These are phyloP conservation scores for Neogale vison DNA, from an alignment of 2,113 vertebrate species.

Conservation along the genomic window DNA sequence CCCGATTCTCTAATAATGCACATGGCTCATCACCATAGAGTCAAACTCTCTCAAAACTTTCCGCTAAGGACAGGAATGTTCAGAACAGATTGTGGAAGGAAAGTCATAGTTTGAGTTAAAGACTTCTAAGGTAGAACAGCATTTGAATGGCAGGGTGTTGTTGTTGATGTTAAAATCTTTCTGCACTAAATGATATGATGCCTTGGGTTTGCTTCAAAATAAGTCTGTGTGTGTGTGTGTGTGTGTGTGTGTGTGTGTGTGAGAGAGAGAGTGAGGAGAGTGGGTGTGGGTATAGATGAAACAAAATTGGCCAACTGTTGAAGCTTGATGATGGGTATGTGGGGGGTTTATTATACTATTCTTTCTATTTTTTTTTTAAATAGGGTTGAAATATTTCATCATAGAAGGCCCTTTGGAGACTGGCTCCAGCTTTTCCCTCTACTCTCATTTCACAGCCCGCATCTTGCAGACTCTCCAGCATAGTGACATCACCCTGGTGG, in stretches of 20 bases:
- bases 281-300: not conserved
- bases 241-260: not conserved
- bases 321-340: not conserved
- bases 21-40: not conserved
- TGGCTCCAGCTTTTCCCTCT: not conserved
- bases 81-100: not conserved
- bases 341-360: not conserved
- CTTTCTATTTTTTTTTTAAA: not conserved
- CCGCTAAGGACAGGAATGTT: not conserved
- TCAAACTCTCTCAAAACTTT: not conserved
- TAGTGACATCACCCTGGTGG: not conserved
- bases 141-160: not conserved
- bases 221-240: not conserved
- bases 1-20: not conserved
- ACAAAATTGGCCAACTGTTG: not conserved
- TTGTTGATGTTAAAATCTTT: not conserved
- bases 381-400: not conserved
- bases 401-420: not conserved
- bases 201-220: conserved; percentile 32
- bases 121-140: not conserved
- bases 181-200: not conserved
- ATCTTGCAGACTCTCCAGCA: not conserved
- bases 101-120: not conserved
- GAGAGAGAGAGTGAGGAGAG: no score
- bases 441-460: not conserved